Evolutionary conservation across 2,888 invertebrate species (phyloP), one percentile per base, ranked within the genome.

Genomic region (Magallana nippona): DNA sequence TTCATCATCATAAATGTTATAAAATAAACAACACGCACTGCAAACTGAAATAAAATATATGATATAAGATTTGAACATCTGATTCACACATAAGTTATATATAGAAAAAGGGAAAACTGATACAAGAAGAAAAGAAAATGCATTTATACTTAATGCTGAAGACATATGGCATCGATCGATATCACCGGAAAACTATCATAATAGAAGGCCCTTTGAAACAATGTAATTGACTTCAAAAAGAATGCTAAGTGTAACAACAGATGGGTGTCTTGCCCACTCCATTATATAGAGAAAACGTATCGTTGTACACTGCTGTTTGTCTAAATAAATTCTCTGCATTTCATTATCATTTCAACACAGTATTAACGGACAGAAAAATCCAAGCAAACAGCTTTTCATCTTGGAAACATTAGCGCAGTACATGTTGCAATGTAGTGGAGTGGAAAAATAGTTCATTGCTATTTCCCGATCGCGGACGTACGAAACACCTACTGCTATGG

Each of bases 341-440:
- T 71, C 71, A 71, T 71, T 71, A 71, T 22, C 27, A 71, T 71
- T 71, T 71, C 71, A 71, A 71, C 71, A 71, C 71, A 22, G 32
- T 71, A 71, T 71, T 71, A 71, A 71, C 71, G 22, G 32, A 71
- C 71, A 71, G 71, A 27, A 32, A 44, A 71, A 71, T 27, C 71
- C 71, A 71, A 15, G 27, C 71, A 58, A 80, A 80, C 15, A 58
- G 19, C 79, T 83, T 77, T 79, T 79, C 44, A 83, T 79, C 63
- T 83, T 79, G 79, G 55, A 79, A 19, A 58, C 62, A 79, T 79
- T 81, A 32, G 71, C 57, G 27, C 27, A 80, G 22, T 44, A 80
- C 80, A 80, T 57, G 80, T 32, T 57, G 57, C 56, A 57, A 58
- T 80, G 19, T 57, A 80, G 22, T 27, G 80, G 27, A 58, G 80